Conservation (phyloP, 2,797 vertebrate species). For the Numenius phaeopus region DNA sequence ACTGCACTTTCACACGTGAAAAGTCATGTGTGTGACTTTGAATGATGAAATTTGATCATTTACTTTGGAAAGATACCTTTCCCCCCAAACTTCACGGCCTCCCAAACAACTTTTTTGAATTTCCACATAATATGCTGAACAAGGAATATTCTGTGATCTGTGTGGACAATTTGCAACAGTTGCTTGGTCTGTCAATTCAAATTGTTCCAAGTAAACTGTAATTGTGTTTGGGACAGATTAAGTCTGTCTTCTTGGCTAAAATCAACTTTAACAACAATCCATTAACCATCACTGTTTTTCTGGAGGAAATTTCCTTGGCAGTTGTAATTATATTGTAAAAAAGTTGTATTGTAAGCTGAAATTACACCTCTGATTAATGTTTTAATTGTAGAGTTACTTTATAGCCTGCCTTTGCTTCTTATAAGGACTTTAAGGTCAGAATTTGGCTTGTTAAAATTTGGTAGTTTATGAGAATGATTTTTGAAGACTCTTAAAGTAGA, state of each 20-base stretch:
- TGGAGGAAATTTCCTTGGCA: neutral
- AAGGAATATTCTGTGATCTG: neutral
- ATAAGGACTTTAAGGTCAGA: neutral
- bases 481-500: neutral
- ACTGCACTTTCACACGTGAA: neutral
- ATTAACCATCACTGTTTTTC: neutral
- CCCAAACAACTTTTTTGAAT: no score
- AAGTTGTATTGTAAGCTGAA: neutral
- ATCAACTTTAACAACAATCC: neutral
- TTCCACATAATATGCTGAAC: neutral
- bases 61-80: neutral
- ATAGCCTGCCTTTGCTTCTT: neutral
- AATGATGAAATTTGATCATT: neutral
- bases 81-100: neutral
- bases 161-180: neutral
- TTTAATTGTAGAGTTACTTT: neutral
- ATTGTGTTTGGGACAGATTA: neutral
- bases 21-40: rapidly evolving
- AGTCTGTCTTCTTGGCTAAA: neutral
- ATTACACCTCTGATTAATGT: neutral
- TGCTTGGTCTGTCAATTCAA: neutral
- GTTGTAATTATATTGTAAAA: neutral
- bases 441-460: neutral
- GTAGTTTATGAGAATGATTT: neutral
- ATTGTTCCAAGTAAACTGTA: neutral